Evolutionary conservation across 2,113 vertebrate species (phyloP).

Genomic region (Fulmarus glacialis): DNA sequence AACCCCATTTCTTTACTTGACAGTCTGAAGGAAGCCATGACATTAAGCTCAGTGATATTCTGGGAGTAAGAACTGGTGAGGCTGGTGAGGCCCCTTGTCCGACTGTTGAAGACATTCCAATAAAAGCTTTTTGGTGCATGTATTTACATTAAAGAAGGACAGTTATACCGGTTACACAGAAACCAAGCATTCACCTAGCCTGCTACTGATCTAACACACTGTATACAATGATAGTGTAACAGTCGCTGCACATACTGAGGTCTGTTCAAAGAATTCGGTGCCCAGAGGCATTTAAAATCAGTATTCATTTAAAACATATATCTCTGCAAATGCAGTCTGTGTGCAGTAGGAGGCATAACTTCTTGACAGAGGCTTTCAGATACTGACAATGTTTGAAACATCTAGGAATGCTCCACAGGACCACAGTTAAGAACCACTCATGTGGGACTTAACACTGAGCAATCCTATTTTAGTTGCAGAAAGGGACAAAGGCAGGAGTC

Average conservation of each 20-base stretch:
- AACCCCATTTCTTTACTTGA: background rate
- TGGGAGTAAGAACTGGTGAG: background rate
- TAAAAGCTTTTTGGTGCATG: background rate
- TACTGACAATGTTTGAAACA: background rate
- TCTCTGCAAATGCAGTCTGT: background rate
- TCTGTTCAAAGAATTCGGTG: background rate
- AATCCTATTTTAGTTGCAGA: background rate
- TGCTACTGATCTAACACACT: background rate
- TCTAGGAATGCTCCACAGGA: background rate
- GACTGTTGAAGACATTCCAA: background rate
- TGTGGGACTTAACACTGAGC: background rate
- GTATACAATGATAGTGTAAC: background rate
- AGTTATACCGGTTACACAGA: background rate
- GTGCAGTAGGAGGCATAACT: background rate
- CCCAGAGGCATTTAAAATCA: background rate
- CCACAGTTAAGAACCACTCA: background rate
- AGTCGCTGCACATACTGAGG: background rate
- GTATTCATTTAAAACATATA: background rate
- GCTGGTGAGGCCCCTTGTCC: background rate
- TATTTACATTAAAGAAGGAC: background rate
- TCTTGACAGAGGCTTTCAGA: background rate
- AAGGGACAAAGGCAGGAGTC: background rate
- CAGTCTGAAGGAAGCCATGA: background rate
- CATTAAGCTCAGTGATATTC: rapidly evolving
- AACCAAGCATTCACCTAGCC: background rate